Evolutionary conservation across 2,797 vertebrate species (phyloP).

Genomic region (Acanthiza pusilla): DNA sequence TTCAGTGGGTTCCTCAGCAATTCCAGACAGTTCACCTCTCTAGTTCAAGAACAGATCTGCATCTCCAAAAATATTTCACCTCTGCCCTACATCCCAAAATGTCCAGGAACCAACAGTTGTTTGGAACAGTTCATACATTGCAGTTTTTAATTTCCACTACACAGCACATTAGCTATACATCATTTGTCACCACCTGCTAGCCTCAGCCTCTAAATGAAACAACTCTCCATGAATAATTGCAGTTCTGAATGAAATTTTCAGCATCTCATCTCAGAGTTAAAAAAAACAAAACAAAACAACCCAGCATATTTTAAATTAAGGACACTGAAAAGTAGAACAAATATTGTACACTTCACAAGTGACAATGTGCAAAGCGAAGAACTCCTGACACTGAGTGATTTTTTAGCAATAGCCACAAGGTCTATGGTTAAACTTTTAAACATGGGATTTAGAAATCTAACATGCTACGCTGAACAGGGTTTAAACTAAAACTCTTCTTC

Average conservation of each 20-base stretch:
- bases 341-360: neutral
- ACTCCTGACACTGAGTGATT: neutral
- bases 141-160: neutral
- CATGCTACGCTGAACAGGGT: neutral
- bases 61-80: neutral
- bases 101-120: neutral
- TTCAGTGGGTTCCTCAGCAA: neutral
- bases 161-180: neutral
- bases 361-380: neutral
- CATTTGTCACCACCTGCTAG: neutral
- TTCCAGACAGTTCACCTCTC: neutral
- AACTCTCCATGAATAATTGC: accelerated
- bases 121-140: neutral
- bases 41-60: neutral
- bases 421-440: neutral
- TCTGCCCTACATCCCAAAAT: neutral
- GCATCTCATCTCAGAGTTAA: neutral
- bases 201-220: neutral
- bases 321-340: neutral
- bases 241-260: neutral
- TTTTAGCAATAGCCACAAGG: neutral
- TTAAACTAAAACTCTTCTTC: neutral
- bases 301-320: neutral
- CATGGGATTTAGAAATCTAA: neutral
- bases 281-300: neutral